Conservation (phyloP, 2,888 invertebrate species). For the Drosophila sordidapex region DNA sequence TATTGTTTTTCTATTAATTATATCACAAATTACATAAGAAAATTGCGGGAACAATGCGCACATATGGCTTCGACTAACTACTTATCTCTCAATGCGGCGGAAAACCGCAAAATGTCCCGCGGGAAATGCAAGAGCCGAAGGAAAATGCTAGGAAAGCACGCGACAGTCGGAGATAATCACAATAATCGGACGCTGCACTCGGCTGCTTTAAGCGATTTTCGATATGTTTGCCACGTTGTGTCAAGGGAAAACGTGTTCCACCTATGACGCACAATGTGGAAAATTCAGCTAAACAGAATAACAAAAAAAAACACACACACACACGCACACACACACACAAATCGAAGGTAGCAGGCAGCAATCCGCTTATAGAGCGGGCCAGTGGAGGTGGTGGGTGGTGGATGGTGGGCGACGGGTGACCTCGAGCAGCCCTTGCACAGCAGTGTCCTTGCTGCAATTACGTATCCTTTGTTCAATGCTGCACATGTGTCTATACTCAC, state of each 20-base stretch:
- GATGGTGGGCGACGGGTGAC: slow-evolving; percentile 19
- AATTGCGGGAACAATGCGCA: slow-evolving; percentile 60
- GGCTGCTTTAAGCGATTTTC: slow-evolving; percentile 76
- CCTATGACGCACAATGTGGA: slow-evolving; percentile 72
- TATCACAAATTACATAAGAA: slow-evolving; percentile 49
- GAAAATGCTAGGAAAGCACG: slow-evolving; percentile 53
- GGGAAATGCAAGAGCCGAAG: slow-evolving; percentile 60
- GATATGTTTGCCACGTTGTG: slow-evolving; percentile 54
- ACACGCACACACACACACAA: background rate
- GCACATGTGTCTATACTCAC: slow-evolving; percentile 6
- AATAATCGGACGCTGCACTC: slow-evolving; percentile 81
- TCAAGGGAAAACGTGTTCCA: slow-evolving; percentile 33
- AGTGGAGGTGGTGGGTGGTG: background rate
- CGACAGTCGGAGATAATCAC: slow-evolving; percentile 75
- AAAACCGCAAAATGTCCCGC: slow-evolving; percentile 63
- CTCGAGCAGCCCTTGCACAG: slow-evolving; percentile 22
- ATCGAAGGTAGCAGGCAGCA: slow-evolving; percentile 43
- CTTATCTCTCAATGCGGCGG: slow-evolving; percentile 9
- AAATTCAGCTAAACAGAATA: slow-evolving; percentile 34
- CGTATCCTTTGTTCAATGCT: slow-evolving; percentile 51
- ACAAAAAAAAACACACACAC: background rate
- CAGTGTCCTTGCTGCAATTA: slow-evolving; percentile 67
- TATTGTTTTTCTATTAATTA: slow-evolving; percentile 81
- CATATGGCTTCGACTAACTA: slow-evolving; percentile 75
- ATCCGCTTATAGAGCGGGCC: slow-evolving; percentile 66